A percentile compares a stretch with the other conserved stretches of the same genome.
Evolutionary conservation across 2,797 vertebrate genomes (phyloP).

Genomic region (Coregonus sp.): DNA sequence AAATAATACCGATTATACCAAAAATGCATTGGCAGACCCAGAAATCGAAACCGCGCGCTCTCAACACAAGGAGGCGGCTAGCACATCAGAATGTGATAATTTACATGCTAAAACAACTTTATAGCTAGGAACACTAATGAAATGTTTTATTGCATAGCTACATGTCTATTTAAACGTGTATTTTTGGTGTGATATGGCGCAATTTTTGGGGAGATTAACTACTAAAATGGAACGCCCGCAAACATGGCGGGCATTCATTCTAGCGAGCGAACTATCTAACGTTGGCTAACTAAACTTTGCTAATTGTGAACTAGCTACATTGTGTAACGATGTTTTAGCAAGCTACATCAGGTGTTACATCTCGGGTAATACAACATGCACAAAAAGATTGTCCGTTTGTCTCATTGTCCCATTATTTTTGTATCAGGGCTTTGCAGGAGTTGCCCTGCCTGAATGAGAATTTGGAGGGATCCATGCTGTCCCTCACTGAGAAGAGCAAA

Average conservation of each 20-base stretch:
- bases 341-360: neutral
- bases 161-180: neutral
- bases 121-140: neutral
- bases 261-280: neutral
- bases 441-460: constrained; percentile 74
- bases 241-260: neutral
- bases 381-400: neutral
- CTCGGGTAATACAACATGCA: neutral
- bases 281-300: no score
- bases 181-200: neutral
- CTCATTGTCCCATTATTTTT: neutral
- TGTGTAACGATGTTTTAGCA: no score
- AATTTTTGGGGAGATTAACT: neutral
- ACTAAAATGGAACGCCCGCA: neutral
- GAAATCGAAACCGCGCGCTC: neutral
- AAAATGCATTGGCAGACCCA: neutral
- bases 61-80: neutral
- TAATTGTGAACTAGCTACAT: neutral
- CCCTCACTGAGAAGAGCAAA: constrained; percentile 69
- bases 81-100: neutral
- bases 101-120: neutral
- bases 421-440: constrained; percentile 78
- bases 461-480: constrained; percentile 71
- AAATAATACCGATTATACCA: neutral
- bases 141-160: neutral